Evolutionary conservation across 2,797 vertebrate genomes (phyloP).

Genomic region (Ataeniobius toweri): DNA sequence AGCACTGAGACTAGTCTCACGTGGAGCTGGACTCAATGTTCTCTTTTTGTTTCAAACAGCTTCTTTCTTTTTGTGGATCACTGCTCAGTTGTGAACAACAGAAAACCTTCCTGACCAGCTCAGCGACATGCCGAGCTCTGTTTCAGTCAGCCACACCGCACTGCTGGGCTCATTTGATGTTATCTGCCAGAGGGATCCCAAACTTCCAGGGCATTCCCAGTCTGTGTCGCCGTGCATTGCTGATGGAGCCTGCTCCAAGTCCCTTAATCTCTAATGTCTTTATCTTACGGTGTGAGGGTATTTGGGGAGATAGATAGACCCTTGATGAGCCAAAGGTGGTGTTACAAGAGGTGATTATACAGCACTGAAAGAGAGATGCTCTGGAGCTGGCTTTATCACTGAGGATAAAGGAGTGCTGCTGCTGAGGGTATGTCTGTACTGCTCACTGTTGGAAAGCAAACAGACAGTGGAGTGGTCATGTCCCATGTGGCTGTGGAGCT

Average conservation of each 20-base stretch:
- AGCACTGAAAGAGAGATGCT: conserved; percentile 51
- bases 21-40: conserved; percentile 10
- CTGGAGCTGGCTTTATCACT: conserved; percentile 47
- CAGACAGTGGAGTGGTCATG: conserved; percentile 68
- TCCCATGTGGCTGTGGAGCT: conserved; percentile 59
- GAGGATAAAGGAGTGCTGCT: conserved; percentile 44
- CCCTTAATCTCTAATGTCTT: conserved; percentile 68
- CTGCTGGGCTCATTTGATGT: conserved; percentile 51
- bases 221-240: conserved; percentile 44
- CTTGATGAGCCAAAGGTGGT: conserved; percentile 57
- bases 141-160: conserved; percentile 34
- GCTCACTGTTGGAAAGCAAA: conserved; percentile 68
- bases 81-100: conserved; percentile 11
- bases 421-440: conserved; percentile 57
- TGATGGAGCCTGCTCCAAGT: conserved; percentile 51
- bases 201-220: conserved; percentile 43
- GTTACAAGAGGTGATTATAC: conserved; percentile 65
- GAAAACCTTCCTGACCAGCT: conserved; percentile 28
- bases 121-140: conserved; percentile 43
- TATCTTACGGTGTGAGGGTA: conserved; percentile 61
- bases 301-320: conserved; percentile 62
- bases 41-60: conserved; percentile 20
- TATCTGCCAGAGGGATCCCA: conserved; percentile 50
- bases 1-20: conserved; percentile 13
- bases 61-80: neutral